Percentiles rank a stretch among this genome's conserved stretches.
Evolutionary conservation across 2,797 vertebrate genomes (phyloP).

Genomic region (Cirrhinus molitorella): DNA sequence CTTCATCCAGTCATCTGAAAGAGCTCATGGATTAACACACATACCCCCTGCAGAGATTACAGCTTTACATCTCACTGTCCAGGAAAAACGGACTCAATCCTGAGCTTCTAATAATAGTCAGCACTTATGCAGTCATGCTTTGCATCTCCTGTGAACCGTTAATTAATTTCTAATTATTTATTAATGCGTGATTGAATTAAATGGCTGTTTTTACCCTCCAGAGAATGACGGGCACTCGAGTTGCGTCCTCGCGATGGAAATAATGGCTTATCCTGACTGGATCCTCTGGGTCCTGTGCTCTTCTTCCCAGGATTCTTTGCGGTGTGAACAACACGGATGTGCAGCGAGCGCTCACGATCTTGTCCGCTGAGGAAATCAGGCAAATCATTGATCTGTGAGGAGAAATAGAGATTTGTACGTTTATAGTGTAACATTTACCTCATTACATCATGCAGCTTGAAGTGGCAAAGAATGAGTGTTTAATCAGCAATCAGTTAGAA

Average conservation of each 20-base stretch:
- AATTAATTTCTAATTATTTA: constrained; percentile 8
- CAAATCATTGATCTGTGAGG: constrained; percentile 80
- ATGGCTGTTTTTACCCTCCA: constrained; percentile 62
- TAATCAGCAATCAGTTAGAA: not conserved
- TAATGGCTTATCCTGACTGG: constrained; percentile 9
- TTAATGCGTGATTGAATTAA: not conserved
- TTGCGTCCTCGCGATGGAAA: constrained; percentile 36
- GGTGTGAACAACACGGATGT: constrained; percentile 77
- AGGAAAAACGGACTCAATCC: not conserved
- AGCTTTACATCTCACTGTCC: constrained; percentile 13
- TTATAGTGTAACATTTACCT: not conserved
- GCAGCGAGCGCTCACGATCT: constrained; percentile 80
- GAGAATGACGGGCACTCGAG: constrained; percentile 10
- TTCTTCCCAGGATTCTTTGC: constrained; percentile 63
- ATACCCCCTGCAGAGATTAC: constrained; percentile 9
- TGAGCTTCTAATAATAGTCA: not conserved
- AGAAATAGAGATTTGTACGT: constrained; percentile 18
- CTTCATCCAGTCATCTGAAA: not conserved
- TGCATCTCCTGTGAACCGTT: not conserved
- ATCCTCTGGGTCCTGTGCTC: constrained; percentile 53
- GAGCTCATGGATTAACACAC: not conserved
- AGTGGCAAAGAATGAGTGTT: not conserved
- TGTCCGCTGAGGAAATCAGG: constrained; percentile 82
- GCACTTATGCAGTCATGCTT: not conserved
- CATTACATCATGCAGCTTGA: not conserved